Evolutionary conservation across 2,888 invertebrate species (phyloP).

Genomic region (Drosophila nr. fundita): DNA sequence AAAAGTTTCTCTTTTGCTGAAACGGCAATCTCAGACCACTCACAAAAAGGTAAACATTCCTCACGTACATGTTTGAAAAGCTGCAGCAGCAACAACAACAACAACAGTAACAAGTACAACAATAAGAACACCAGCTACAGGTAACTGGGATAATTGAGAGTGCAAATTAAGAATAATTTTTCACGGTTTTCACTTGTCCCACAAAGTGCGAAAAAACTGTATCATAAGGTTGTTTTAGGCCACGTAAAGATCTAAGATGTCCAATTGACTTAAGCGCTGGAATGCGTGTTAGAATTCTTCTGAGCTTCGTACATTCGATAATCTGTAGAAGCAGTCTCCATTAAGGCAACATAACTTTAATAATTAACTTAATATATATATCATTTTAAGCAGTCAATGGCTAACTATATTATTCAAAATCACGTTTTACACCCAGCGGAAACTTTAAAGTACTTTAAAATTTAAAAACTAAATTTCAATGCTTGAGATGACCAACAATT

Average conservation of each 20-base stretch:
- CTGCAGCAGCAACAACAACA: conserved; percentile 29
- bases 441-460: not conserved
- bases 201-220: not conserved
- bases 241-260: not conserved
- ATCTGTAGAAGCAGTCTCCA: not conserved
- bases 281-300: not conserved
- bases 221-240: not conserved
- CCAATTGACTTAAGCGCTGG: not conserved
- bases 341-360: not conserved
- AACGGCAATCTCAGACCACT: conserved; percentile 59
- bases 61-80: conserved; percentile 53
- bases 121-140: conserved; percentile 22
- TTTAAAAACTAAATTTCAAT: not conserved
- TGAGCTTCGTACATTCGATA: not conserved
- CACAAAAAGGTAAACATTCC: conserved; percentile 62
- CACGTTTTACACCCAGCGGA: not conserved
- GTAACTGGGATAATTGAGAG: conserved; percentile 35
- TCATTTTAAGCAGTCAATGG: not conserved
- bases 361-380: not conserved
- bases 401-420: not conserved
- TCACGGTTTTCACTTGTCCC: not conserved
- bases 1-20: conserved; percentile 64
- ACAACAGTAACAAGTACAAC: conserved; percentile 12
- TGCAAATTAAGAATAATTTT: conserved; percentile 14
- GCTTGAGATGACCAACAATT: conserved; percentile 52